Percentiles rank a stretch among this genome's conserved stretches.
Evolutionary conservation across 2,888 invertebrate genomes (phyloP).

Genomic region (Ophonus ardosiacus): DNA sequence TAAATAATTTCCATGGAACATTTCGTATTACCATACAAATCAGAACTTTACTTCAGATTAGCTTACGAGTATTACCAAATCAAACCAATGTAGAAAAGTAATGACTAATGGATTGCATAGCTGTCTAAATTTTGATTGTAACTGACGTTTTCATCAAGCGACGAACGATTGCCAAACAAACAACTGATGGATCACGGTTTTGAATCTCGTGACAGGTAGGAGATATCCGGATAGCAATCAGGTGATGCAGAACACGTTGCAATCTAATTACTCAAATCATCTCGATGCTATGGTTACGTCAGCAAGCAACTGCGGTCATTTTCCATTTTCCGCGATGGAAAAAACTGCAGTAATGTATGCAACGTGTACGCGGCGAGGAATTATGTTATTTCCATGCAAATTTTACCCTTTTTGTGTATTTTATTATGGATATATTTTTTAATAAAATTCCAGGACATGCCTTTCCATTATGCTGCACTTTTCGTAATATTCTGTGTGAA

Average conservation of each 20-base stretch:
- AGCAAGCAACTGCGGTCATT: constrained; percentile 32
- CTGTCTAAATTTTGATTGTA: constrained; percentile 19
- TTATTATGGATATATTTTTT: constrained; percentile 51
- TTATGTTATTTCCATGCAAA: constrained; percentile 57
- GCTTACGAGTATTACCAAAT: not conserved
- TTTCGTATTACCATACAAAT: not conserved
- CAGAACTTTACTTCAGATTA: not conserved
- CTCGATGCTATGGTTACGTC: constrained; percentile 32
- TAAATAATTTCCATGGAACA: not conserved
- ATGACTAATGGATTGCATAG: not conserved
- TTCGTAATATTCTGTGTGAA: constrained; percentile 29
- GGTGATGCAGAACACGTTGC: not conserved
- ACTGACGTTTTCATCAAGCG: constrained; percentile 9
- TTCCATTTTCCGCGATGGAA: constrained; percentile 33
- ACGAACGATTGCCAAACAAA: not conserved
- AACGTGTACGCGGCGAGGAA: constrained; percentile 43
- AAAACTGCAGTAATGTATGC: constrained; percentile 50
- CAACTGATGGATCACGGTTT: constrained; percentile 3
- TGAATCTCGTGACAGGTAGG: constrained; percentile 26
- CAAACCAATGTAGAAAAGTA: not conserved
- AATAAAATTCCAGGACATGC: constrained; percentile 45
- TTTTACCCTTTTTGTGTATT: constrained; percentile 42
- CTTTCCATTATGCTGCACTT: constrained; percentile 45
- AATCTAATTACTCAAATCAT: constrained; percentile 46
- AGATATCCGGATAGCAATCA: not conserved